Evolutionary conservation across 2,113 vertebrate genomes (phyloP).

Genomic region (Nesogale talazaci): DNA sequence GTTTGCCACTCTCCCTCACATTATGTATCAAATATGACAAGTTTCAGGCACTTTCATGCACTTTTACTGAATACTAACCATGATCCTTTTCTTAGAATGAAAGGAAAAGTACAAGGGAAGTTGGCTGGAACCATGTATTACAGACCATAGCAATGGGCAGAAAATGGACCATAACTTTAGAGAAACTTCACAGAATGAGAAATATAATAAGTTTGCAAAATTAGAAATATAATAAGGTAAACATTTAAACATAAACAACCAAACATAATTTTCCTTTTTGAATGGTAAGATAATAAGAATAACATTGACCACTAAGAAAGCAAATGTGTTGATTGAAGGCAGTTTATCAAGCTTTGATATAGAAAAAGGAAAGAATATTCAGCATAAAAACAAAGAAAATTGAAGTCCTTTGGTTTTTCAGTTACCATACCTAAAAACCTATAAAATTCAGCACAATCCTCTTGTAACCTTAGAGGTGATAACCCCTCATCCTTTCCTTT

Average conservation of each 20-base stretch:
- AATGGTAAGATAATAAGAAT: not conserved
- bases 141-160: not conserved
- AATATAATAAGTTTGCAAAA: not conserved
- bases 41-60: not conserved
- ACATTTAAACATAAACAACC: not conserved
- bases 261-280: not conserved
- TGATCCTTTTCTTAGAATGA: conserved; percentile 26
- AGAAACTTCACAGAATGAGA: conserved; percentile 34
- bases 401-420: not conserved
- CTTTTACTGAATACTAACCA: conserved; percentile 66
- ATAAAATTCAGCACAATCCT: too few relatives aligned
- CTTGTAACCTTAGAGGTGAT: not conserved
- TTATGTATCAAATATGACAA: conserved; percentile 65
- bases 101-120: conserved; percentile 55
- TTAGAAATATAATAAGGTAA: not conserved
- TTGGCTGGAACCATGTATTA: not conserved
- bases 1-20: conserved; percentile 7
- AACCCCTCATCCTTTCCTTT: not conserved
- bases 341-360: not conserved
- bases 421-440: not conserved
- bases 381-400: not conserved
- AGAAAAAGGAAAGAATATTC: not conserved
- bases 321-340: not conserved
- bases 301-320: conserved; percentile 12
- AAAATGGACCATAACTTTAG: not conserved